Percentiles rank a stretch among this genome's conserved stretches.
These are phyloP conservation scores for Steinernema hermaphroditum DNA, from an alignment of 2,888 invertebrate genomes.

Conservation along the genomic window DNA sequence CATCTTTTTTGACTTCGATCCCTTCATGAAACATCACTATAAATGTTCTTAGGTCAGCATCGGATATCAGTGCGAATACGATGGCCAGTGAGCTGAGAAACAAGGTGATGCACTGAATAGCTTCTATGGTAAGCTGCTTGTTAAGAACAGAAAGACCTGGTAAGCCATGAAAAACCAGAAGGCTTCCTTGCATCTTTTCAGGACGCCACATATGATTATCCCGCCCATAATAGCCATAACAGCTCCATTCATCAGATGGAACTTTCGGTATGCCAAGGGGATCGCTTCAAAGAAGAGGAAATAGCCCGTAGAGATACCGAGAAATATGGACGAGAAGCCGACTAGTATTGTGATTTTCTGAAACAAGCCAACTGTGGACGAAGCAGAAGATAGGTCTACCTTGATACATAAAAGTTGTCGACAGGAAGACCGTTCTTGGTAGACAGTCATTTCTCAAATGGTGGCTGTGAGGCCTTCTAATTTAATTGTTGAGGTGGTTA, in stretches of 20 bases:
- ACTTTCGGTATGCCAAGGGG: not conserved
- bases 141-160: not conserved
- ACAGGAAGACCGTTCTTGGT: too few species aligned
- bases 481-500: too few species aligned
- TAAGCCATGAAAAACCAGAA: not conserved
- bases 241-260: not conserved
- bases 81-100: slow-evolving; percentile 7
- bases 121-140: not conserved
- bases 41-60: not conserved
- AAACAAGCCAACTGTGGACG: not conserved
- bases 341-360: not conserved
- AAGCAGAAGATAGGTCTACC: too few species aligned
- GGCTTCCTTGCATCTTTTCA: not conserved
- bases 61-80: not conserved
- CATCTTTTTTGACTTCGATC: not conserved
- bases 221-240: not conserved
- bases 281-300: not conserved
- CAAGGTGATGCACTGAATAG: not conserved
- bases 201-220: not conserved
- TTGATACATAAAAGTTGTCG: too few species aligned
- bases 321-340: not conserved
- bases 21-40: slow-evolving; percentile 4
- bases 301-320: not conserved
- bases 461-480: too few species aligned
- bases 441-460: too few species aligned